A percentile compares a stretch with the other conserved stretches of the same genome.
phyloP scores from a whole-genome alignment of 2,888 invertebrate species.

The Plebejus argus region DNA sequence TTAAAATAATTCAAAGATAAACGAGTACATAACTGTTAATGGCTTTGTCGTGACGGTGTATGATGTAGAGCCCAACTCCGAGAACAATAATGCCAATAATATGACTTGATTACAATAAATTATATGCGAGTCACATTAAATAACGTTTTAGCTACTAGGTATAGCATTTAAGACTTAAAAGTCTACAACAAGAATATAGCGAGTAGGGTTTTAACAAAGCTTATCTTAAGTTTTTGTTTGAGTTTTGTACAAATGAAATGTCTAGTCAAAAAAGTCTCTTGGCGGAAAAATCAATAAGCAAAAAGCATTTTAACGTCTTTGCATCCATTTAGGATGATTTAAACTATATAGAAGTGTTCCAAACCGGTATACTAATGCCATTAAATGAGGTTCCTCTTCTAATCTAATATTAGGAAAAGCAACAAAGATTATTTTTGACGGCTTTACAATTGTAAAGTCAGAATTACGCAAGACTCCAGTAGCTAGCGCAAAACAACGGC shows the following conservation, averaged over 20 bases:
- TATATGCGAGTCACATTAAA: constrained; percentile 17
- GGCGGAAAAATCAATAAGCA: too few species aligned
- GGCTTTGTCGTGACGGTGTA: constrained; percentile 27
- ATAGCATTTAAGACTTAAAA: constrained; percentile 18
- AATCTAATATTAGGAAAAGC: too few species aligned
- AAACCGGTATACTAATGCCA: not conserved
- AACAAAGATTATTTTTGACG: not conserved
- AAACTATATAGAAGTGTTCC: not conserved
- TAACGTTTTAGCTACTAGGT: not conserved
- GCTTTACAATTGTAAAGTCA: not conserved
- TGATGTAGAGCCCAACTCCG: constrained; percentile 11
- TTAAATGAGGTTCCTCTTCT: not conserved
- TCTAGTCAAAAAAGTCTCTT: not conserved
- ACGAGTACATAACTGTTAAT: constrained; percentile 24
- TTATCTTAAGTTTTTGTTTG: not conserved
- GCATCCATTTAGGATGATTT: too few species aligned
- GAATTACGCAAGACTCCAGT: constrained; percentile 34
- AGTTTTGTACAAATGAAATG: not conserved
- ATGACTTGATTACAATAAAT: constrained; percentile 34
- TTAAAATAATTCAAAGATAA: constrained; percentile 9
- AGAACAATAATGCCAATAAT: constrained; percentile 28
- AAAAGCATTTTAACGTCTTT: too few species aligned
- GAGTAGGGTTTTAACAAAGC: not conserved
- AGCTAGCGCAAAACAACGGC: constrained; percentile 54
- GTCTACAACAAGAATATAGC: too few species aligned